Percentiles rank a stretch among this genome's conserved stretches.
phyloP scores from a whole-genome alignment of 1,140 invertebrate species.

The Sycophaga agraensis region DNA sequence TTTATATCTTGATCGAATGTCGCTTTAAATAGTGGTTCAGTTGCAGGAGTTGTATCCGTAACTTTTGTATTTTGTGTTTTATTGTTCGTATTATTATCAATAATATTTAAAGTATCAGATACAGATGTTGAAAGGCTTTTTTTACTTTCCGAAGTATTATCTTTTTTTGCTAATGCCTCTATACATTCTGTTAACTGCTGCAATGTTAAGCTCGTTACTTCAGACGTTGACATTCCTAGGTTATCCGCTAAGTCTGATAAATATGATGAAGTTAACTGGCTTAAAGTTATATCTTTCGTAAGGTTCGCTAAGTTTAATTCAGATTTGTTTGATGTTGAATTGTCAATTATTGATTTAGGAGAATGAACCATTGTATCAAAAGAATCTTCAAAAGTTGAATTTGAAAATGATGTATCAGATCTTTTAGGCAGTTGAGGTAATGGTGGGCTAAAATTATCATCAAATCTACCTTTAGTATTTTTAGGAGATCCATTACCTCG shows the following conservation, averaged over 20 bases:
- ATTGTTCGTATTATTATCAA: neutral
- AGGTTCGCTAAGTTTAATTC: constrained; percentile 31
- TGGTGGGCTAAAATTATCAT: constrained; percentile 51
- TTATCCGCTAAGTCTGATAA: constrained; percentile 75
- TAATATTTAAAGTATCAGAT: neutral
- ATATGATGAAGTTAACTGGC: constrained; percentile 77
- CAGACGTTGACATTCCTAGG: constrained; percentile 72
- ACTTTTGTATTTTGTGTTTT: constrained; percentile 2
- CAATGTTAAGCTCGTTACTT: constrained; percentile 81
- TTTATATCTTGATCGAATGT: constrained; percentile 58
- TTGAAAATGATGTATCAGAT: constrained; percentile 38
- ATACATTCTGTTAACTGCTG: constrained; percentile 80
- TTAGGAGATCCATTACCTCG: constrained; percentile 37
- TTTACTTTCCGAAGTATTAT: constrained; percentile 18
- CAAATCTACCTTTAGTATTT: constrained; percentile 39
- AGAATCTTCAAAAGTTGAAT: constrained; percentile 50
- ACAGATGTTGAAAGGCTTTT: constrained; percentile 41
- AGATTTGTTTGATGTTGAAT: constrained; percentile 4
- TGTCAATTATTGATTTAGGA: constrained; percentile 12
- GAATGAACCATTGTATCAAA: constrained; percentile 48
- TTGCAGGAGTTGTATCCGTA: constrained; percentile 28
- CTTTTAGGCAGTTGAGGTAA: constrained; percentile 43
- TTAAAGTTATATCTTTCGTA: constrained; percentile 74
- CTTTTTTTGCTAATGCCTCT: constrained; percentile 51
- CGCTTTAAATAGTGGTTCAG: constrained; percentile 57